Conservation (phyloP, 2,113 vertebrate genomes). For the Tachycineta bicolor region DNA sequence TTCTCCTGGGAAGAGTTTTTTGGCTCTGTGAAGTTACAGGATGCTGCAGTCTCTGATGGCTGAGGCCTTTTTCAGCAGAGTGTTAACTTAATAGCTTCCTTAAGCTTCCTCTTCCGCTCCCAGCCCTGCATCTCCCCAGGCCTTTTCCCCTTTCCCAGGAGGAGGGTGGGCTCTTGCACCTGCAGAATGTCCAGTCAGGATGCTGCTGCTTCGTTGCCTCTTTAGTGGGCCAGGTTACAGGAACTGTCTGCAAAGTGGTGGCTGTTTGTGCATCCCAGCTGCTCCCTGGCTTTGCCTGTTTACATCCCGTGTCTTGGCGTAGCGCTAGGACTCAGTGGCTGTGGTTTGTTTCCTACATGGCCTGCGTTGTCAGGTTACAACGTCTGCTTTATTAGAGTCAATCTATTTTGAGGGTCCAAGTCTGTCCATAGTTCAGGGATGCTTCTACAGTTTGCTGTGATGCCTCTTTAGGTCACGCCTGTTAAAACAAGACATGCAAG, state of each 20-base stretch:
- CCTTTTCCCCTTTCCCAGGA: background rate
- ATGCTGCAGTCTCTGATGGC: background rate
- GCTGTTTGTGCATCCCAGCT: background rate
- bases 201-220: background rate
- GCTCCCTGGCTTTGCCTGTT: background rate
- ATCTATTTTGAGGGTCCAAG: background rate
- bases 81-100: background rate
- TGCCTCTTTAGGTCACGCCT: background rate
- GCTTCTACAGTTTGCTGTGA: background rate
- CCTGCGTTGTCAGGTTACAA: background rate
- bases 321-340: background rate
- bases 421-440: background rate
- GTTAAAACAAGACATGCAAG: background rate
- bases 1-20: background rate
- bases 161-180: background rate
- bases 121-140: background rate
- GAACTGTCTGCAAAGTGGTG: background rate
- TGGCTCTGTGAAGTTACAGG: background rate
- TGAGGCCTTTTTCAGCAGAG: background rate
- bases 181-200: background rate
- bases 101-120: background rate
- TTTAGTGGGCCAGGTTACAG: background rate
- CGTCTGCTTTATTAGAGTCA: background rate
- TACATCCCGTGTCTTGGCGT: rapidly evolving
- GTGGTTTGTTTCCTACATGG: background rate